These are phyloP conservation scores for Leucophora obtusa DNA, from an alignment of 2,888 invertebrate genomes.

Conservation along the genomic window DNA sequence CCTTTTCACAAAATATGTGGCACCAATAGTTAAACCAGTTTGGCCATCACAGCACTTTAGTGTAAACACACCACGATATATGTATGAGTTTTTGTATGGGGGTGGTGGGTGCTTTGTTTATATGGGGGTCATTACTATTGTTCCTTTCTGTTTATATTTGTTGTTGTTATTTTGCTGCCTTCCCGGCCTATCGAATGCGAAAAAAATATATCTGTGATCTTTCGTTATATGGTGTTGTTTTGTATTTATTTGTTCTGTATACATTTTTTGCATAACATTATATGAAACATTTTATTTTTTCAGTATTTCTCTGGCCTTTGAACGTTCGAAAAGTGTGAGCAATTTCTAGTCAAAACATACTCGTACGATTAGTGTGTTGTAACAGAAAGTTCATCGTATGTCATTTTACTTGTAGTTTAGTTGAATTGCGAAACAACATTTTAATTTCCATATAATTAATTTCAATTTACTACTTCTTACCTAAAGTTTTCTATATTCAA, in stretches of 20 bases:
- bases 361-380: slow-evolving; percentile 16
- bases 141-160: slow-evolving; percentile 5
- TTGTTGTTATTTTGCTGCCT: slow-evolving; percentile 21
- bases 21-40: background rate
- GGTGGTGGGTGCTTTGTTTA: slow-evolving; percentile 50
- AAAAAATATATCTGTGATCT: slow-evolving; percentile 43
- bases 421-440: slow-evolving; percentile 5
- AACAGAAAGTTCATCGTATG: slow-evolving; percentile 31
- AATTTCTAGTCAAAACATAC: slow-evolving; percentile 22
- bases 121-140: slow-evolving; percentile 15
- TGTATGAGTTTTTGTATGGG: background rate
- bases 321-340: slow-evolving; percentile 44
- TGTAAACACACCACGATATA: slow-evolving; percentile 24
- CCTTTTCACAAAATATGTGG: too few relatives aligned
- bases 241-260: slow-evolving; percentile 8
- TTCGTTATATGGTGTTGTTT: slow-evolving; percentile 9
- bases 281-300: slow-evolving; percentile 34
- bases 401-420: background rate
- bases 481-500: background rate
- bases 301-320: slow-evolving; percentile 58
- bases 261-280: slow-evolving; percentile 37
- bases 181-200: slow-evolving; percentile 21
- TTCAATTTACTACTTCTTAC: slow-evolving; percentile 13
- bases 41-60: slow-evolving; percentile 11
- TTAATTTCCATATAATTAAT: slow-evolving; percentile 41